Percentiles rank a stretch among this genome's conserved stretches.
These are phyloP conservation scores for Phrynocephalus versicolor DNA, from an alignment of 2,113 vertebrate genomes.

Conservation along the genomic window DNA sequence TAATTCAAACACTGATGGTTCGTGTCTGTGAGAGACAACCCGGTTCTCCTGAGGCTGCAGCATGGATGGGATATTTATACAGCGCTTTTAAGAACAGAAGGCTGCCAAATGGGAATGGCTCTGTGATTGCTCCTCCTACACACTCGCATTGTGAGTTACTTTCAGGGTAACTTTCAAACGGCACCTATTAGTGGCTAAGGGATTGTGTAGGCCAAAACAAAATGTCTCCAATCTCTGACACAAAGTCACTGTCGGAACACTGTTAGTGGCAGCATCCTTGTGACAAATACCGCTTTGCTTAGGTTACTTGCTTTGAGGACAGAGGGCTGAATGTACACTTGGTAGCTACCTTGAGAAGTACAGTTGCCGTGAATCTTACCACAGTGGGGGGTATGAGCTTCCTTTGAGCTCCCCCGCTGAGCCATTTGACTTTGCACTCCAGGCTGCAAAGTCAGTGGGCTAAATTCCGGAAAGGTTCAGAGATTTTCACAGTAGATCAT, in stretches of 20 bases:
- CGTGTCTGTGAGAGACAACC: too few species aligned
- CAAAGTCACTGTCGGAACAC: neutral
- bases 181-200: too few species aligned
- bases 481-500: neutral
- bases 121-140: too few species aligned
- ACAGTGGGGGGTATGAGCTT: neutral
- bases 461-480: neutral
- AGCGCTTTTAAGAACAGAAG: too few species aligned
- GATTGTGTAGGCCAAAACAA: neutral
- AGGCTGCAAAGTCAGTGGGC: neutral
- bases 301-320: neutral
- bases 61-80: too few species aligned
- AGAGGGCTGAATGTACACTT: neutral
- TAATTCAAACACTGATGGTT: too few species aligned
- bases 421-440: accelerated
- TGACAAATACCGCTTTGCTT: neutral
- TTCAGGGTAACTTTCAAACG: too few species aligned
- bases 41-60: too few species aligned
- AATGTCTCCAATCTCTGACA: too few species aligned
- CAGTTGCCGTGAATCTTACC: neutral
- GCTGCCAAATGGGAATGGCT: too few species aligned
- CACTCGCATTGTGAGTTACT: too few species aligned
- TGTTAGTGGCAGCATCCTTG: neutral
- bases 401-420: neutral
- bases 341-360: accelerated